Evolutionary conservation across 1,140 invertebrate species (phyloP).

Genomic region (Drosophila nigrodunni): DNA sequence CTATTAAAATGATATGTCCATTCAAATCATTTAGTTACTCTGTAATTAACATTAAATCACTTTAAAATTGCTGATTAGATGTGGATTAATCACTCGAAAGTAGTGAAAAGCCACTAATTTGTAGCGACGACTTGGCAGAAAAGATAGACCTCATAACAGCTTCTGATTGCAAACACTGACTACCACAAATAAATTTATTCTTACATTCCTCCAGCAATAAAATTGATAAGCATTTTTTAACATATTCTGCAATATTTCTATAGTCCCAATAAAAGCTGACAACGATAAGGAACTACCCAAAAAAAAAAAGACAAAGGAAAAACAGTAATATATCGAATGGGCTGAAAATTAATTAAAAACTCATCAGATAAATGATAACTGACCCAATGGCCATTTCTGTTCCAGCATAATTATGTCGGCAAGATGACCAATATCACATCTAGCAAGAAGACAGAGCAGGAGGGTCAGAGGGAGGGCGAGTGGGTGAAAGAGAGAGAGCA

Average conservation of each 20-base stretch:
- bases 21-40: background rate
- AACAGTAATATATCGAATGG: conserved; percentile 27
- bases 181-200: background rate
- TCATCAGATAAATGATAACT: conserved; percentile 73
- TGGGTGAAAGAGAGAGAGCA: background rate
- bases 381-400: conserved; percentile 22
- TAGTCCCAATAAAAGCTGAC: conserved; percentile 12
- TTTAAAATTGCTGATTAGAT: no score
- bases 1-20: background rate
- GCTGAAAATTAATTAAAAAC: conserved; percentile 77
- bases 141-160: no score
- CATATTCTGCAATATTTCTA: conserved; percentile 1
- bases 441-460: conserved; percentile 34
- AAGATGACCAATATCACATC: conserved; percentile 51
- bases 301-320: conserved; percentile 19
- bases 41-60: no score
- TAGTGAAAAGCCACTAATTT: no score
- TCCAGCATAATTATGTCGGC: conserved; percentile 53
- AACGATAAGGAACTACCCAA: conserved; percentile 33
- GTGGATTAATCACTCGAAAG: no score
- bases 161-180: no score
- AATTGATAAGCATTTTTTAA: background rate
- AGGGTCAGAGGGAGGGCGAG: conserved; percentile 4
- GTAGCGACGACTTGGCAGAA: no score
- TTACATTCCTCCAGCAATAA: background rate